Conservation (phyloP, 2,888 invertebrate genomes). For the Phalera bucephala region DNA sequence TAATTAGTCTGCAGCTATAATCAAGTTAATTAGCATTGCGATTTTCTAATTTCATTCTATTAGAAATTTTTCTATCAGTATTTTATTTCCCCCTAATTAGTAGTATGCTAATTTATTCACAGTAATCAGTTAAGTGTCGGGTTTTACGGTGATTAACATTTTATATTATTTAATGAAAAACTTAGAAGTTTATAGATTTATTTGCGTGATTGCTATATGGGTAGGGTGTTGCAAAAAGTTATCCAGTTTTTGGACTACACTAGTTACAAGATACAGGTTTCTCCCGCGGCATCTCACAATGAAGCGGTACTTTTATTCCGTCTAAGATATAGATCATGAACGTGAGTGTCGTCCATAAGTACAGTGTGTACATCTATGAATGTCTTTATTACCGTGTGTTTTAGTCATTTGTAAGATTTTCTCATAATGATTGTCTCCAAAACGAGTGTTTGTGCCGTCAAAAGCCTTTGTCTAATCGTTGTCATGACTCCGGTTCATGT, state of each 20-base stretch:
- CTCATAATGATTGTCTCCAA: slow-evolving; percentile 82
- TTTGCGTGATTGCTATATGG: slow-evolving; percentile 3
- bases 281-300: slow-evolving; percentile 69
- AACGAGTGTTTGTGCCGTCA: slow-evolving; percentile 79
- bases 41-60: no score
- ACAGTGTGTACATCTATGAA: slow-evolving; percentile 79
- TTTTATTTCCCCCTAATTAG: slow-evolving; percentile 3
- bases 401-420: slow-evolving; percentile 82
- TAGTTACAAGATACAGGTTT: slow-evolving; percentile 64
- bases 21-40: no score
- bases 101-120: not conserved
- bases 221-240: slow-evolving; percentile 30
- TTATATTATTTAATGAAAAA: slow-evolving; percentile 14
- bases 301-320: slow-evolving; percentile 79
- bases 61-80: not conserved
- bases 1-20: no score
- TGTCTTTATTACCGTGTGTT: slow-evolving; percentile 80
- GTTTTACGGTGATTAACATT: slow-evolving; percentile 12
- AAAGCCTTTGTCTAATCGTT: slow-evolving; percentile 80
- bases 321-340: slow-evolving; percentile 77
- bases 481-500: slow-evolving; percentile 58
- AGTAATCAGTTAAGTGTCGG: slow-evolving; percentile 12
- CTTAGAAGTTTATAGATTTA: slow-evolving; percentile 10
- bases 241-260: slow-evolving; percentile 36
- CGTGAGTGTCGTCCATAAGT: slow-evolving; percentile 80